phyloP scores from a whole-genome alignment of 2,113 vertebrate genomes.

The Tichodroma muraria region DNA sequence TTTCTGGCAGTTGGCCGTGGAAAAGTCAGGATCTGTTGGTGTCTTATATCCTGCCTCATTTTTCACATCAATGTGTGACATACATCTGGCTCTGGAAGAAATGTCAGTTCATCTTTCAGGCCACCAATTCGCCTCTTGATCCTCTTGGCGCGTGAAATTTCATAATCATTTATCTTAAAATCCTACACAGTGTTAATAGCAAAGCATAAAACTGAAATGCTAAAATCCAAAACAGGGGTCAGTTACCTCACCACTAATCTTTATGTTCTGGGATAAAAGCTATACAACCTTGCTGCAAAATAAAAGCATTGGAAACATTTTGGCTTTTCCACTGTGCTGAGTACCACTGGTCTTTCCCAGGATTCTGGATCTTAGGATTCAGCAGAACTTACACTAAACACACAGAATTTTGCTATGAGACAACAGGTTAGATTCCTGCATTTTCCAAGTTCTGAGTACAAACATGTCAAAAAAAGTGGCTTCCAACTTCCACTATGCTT shows the following conservation, averaged over 20 bases:
- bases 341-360: background rate
- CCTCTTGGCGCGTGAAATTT: background rate
- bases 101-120: background rate
- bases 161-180: background rate
- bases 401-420: background rate
- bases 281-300: background rate
- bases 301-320: background rate
- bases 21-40: conserved; percentile 21
- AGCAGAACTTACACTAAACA: background rate
- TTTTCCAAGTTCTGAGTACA: background rate
- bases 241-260: background rate
- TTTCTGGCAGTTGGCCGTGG: conserved; percentile 16
- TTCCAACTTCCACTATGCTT: background rate
- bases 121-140: background rate
- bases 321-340: background rate
- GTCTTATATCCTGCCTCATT: conserved; percentile 51
- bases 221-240: background rate
- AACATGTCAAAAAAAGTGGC: background rate
- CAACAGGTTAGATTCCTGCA: rapidly evolving
- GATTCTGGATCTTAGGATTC: background rate
- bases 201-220: background rate
- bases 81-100: conserved; percentile 21
- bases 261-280: background rate
- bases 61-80: conserved; percentile 1
- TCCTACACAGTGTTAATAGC: background rate